Evolutionary conservation across 2,113 vertebrate genomes (phyloP), one percentile per base, ranked within the genome.

Genomic region (Dipodomys ordii): DNA sequence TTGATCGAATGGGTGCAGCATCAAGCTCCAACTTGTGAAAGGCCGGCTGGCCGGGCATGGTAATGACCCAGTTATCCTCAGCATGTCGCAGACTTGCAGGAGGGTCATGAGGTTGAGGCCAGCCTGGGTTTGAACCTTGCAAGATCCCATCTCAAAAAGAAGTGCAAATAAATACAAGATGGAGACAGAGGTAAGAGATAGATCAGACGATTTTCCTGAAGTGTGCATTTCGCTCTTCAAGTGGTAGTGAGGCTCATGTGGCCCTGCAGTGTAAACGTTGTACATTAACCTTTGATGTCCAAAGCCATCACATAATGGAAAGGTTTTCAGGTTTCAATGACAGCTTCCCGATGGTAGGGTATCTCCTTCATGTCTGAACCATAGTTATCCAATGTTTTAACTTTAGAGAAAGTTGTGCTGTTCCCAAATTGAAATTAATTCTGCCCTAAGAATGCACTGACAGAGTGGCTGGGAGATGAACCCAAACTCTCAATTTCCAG

Each of bases 341-440:
- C 46, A 87, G 65, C 62, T 83, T 83, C 65, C 27, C 46, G 69
- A 83, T 74, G 25, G 13, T 25, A 71, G 46, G 22, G 8, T 22
- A 35, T 67, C 23, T 88, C 11, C 1, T 76, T 79, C 22, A 32
- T 23, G 27, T 80, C 35, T 86, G 83, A 92, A 49, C 6, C 28
- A 74, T 3, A 30, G 53, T 83, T 87, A 46, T 30, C 15, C 69
- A 90, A 57, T 53, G 0, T 87, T 93, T 91, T 57, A 53, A 57
- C 53, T 81, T 84, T 25, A 67, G 87, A 49, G 71, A 92, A 91
- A 93, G 15, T 6, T 49, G 1, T 91, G 80, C 53, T 60, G 22
- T 64, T 91, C 28, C 60, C 0, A 93, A 91, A 68, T 23, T 35
- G 77, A 84, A 88, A 68, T 67, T 6, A 68, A 83, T 95, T 88